A percentile compares a stretch with the other conserved stretches of the same genome.
Conservation (phyloP, 2,113 vertebrate species). For the Stigmatopora argus region DNA sequence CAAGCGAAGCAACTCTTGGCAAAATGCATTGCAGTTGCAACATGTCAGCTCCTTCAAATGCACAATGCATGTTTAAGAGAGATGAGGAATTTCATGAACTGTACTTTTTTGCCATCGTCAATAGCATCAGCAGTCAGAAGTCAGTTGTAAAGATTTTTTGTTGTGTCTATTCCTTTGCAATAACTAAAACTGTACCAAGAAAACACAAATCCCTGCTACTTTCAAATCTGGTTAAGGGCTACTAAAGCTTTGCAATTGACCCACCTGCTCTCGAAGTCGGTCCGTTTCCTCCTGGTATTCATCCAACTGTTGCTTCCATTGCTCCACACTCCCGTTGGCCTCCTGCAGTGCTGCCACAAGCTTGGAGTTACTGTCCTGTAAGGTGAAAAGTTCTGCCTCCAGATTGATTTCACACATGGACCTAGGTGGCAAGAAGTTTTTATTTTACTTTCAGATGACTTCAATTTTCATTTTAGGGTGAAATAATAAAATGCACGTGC, state of each 20-base stretch:
- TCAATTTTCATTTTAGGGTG: neutral
- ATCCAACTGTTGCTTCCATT: slow-evolving; percentile 90
- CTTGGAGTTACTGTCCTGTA: slow-evolving; percentile 90
- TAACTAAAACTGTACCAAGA: too few relatives aligned
- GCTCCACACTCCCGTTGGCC: slow-evolving; percentile 83
- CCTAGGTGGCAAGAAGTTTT: slow-evolving; percentile 49
- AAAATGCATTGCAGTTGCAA: neutral
- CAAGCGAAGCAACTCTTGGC: neutral
- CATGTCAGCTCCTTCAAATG: neutral
- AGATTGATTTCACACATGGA: slow-evolving; percentile 89
- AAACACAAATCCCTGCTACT: neutral
- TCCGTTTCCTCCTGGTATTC: slow-evolving; percentile 89
- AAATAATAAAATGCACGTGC: too few relatives aligned
- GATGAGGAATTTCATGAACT: neutral
- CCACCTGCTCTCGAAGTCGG: slow-evolving; percentile 80
- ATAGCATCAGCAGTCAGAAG: neutral
- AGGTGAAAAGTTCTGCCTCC: slow-evolving; percentile 88
- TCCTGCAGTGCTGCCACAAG: slow-evolving; percentile 85
- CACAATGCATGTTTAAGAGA: neutral
- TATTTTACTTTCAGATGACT: neutral
- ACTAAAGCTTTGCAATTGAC: neutral
- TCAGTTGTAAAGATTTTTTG: neutral
- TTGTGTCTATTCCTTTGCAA: too few relatives aligned
- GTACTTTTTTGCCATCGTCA: neutral
- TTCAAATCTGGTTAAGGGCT: neutral